Base-by-base conservation (phyloP, 2,113 vertebrate genomes). In the Heptranchias perlo region DNA sequence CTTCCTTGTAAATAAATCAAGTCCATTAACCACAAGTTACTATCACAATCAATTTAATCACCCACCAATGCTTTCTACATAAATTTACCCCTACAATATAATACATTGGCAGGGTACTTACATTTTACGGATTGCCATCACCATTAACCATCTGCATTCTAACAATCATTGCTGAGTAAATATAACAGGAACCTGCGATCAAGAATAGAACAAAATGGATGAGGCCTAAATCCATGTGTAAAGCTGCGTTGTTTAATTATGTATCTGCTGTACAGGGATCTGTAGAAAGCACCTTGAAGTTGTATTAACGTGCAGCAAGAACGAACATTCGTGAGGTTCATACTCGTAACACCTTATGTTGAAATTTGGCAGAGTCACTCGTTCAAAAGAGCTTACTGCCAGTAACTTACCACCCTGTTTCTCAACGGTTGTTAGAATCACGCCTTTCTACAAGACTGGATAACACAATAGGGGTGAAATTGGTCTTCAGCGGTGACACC, bases 91-190 rank as follows among this genome's bases (percentile, higher is more conserved):
- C 35, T 39, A 61, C 58, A 93, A 93, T 93, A 93, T 93, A 82
- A 82, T 47, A n/a, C 61, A 61, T 62, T n/a, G 61, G 89, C 89
- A 62, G 89, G 89, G 89, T 93, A 93, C 89, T 93, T 93, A 93
- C 89, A 62, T 62, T 93, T 93, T 93, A 93, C 89, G 39, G 89
- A 93, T 64, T 62, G 58, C 61, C 89, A 93, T 93, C 89, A 93
- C n/a, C 58, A 93, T 93, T 93, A 93, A 61, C 89, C 89, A 93
- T 93, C 89, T 93, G 89, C n/a, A 93, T 93, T 93, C 89, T 93
- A 82, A 82, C n/a, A 44, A n/a, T 62, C n/a, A 5, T 93, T 93
- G 35, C 58, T 39, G 58, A 93, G 58, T 93, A 93, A 93, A 93
- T 61, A 39, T 93, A 64, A 39, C 89, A 93, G 58, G 58, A 93